These are phyloP conservation scores for Graptemys geographica DNA, from an alignment of 2,797 vertebrate species.

Conservation along the genomic window DNA sequence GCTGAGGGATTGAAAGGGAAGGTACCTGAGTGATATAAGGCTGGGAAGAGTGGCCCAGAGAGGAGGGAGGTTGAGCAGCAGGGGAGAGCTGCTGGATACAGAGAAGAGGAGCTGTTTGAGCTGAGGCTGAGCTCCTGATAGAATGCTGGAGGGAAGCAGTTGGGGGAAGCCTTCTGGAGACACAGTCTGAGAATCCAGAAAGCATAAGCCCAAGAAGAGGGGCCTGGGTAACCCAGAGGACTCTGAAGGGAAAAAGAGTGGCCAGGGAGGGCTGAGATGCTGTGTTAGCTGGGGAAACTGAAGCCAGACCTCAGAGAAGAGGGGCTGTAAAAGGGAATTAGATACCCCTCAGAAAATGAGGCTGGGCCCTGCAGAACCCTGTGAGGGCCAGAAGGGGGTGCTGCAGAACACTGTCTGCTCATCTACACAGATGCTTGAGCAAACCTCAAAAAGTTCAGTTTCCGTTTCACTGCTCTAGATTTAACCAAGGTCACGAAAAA, in stretches of 20 bases:
- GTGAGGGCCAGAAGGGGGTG: background rate
- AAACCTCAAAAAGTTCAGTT: background rate
- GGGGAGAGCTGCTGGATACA: background rate
- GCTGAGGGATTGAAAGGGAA: background rate
- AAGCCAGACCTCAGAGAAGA: background rate
- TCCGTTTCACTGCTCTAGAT: slow-evolving; percentile 4
- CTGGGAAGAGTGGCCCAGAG: background rate
- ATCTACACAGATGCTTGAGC: background rate
- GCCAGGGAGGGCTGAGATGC: background rate
- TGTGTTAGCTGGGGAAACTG: background rate
- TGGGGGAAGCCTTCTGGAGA: background rate
- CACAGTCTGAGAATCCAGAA: background rate
- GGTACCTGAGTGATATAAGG: background rate
- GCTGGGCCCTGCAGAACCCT: background rate
- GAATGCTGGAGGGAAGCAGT: background rate
- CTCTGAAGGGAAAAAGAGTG: background rate
- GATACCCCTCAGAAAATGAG: background rate
- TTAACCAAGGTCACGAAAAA: background rate
- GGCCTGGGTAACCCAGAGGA: background rate
- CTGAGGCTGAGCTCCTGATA: background rate
- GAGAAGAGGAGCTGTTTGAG: no score
- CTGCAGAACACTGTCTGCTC: background rate
- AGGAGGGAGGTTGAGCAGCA: background rate
- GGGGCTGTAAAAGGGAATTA: background rate
- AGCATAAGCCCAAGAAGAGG: background rate